A percentile compares a stretch with the other conserved stretches of the same genome.
phyloP scores from a whole-genome alignment of 2,888 invertebrate species.

The Mesodorylaimus sp. region DNA sequence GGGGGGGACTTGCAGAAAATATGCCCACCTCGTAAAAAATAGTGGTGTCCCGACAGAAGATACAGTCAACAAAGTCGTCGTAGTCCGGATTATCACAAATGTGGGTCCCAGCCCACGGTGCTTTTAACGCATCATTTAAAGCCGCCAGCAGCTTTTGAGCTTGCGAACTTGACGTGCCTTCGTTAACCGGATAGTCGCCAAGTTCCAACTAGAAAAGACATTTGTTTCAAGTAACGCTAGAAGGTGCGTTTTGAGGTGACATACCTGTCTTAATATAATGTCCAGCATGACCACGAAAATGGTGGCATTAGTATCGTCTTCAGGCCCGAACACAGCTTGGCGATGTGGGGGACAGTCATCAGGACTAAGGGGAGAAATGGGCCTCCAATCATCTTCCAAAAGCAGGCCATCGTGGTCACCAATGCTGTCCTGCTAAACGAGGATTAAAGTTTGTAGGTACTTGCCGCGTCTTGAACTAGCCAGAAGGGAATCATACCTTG shows the following conservation, averaged over 20 bases:
- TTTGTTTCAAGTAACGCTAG: no score
- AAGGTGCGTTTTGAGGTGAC: conserved; percentile 30
- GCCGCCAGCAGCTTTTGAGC: conserved; percentile 51
- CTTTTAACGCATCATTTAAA: conserved; percentile 54
- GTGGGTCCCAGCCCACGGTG: conserved; percentile 50
- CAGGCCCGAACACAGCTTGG: conserved; percentile 12
- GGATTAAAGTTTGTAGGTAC: no score
- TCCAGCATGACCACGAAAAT: conserved; percentile 93
- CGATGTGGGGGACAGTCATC: conserved; percentile 6
- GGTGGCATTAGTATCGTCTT: conserved; percentile 48
- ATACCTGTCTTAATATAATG: conserved; percentile 71
- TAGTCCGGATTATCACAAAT: conserved; percentile 36
- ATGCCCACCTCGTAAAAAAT: conserved; percentile 68
- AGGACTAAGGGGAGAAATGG: conserved; percentile 6
- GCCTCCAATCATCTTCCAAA: conserved; percentile 2
- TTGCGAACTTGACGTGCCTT: neutral
- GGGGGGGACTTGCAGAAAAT: neutral
- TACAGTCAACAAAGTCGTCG: conserved; percentile 48
- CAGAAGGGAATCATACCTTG: no score
- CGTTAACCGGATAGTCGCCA: neutral
- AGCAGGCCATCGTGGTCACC: conserved; percentile 10
- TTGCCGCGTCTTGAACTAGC: no score
- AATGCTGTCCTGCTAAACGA: conserved; percentile 14
- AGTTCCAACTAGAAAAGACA: neutral
- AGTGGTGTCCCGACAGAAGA: conserved; percentile 74